Evolutionary conservation across 1,140 invertebrate genomes (phyloP).

Genomic region (Phenacoccus solenopsis): DNA sequence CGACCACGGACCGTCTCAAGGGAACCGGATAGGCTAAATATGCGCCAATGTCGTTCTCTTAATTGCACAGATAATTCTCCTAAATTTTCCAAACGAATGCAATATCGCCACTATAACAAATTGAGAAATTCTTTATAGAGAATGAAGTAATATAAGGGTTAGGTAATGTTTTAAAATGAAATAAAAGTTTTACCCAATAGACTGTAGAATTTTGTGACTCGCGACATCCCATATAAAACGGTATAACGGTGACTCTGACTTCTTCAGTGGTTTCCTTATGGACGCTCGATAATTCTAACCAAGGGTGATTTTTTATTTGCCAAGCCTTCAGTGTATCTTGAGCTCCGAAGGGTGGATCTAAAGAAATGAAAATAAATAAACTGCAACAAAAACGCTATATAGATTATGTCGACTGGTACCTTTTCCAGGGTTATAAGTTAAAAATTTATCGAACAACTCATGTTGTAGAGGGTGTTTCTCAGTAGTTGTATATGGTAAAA

Average conservation of each 20-base stretch:
- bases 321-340: slow-evolving; percentile 84
- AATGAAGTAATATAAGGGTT: too few species aligned
- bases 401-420: slow-evolving; percentile 37
- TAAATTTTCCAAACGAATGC: slow-evolving; percentile 88
- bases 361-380: slow-evolving; percentile 24
- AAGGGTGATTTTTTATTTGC: slow-evolving; percentile 96
- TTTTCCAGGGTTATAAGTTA: slow-evolving; percentile 63
- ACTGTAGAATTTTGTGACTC: slow-evolving; percentile 75
- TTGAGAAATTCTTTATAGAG: neutral
- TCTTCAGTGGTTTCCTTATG: slow-evolving; percentile 94
- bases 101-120: slow-evolving; percentile 73
- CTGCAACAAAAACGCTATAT: neutral
- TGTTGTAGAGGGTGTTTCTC: slow-evolving; percentile 78
- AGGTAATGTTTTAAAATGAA: slow-evolving; percentile 18
- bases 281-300: slow-evolving; percentile 93
- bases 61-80: slow-evolving; percentile 79
- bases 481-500: slow-evolving; percentile 68
- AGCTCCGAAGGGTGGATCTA: slow-evolving; percentile 72
- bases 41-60: slow-evolving; percentile 89
- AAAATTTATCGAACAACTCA: slow-evolving; percentile 93
- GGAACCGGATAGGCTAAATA: slow-evolving; percentile 88
- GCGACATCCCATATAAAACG: slow-evolving; percentile 91
- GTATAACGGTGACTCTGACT: slow-evolving; percentile 90
- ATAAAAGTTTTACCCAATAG: slow-evolving; percentile 62
- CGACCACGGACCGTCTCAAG: slow-evolving; percentile 86